Evolutionary conservation across 1,140 invertebrate species (phyloP).

Genomic region (Drosophila equinoxialis): DNA sequence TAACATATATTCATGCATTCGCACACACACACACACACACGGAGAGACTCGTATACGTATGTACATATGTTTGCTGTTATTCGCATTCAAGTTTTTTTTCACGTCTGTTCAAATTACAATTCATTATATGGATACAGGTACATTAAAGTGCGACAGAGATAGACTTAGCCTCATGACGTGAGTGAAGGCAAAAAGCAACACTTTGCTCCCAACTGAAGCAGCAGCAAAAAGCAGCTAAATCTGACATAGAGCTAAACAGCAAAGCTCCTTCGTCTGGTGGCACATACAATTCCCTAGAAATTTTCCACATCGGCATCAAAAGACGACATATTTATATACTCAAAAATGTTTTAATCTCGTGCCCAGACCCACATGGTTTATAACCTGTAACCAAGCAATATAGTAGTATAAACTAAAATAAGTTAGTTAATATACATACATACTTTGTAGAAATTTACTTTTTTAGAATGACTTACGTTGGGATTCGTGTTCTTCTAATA

Average conservation of each 20-base stretch:
- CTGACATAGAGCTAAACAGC: constrained; percentile 3
- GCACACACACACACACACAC: neutral
- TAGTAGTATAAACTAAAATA: too few relatives aligned
- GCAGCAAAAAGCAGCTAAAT: constrained; percentile 31
- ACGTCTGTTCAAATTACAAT: constrained; percentile 79
- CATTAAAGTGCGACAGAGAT: constrained; percentile 12
- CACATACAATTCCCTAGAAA: constrained; percentile 37
- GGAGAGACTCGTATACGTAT: neutral
- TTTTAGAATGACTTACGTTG: too few relatives aligned
- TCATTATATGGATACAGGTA: constrained; percentile 59
- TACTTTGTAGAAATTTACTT: too few relatives aligned
- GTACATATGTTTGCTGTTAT: constrained; percentile 19
- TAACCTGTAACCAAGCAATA: too few relatives aligned
- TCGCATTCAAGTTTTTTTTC: constrained; percentile 19
- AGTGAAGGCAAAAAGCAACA: constrained; percentile 34
- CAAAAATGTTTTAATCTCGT: too few relatives aligned
- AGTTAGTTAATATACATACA: too few relatives aligned
- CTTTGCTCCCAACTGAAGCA: constrained; percentile 12
- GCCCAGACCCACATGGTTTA: too few relatives aligned
- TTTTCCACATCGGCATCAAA: neutral
- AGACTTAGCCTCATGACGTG: constrained; percentile 37
- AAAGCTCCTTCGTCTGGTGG: constrained; percentile 32
- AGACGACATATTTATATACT: too few relatives aligned
- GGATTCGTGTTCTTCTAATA: too few relatives aligned
- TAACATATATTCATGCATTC: neutral